These are phyloP conservation scores for Vulpes lagopus DNA, from an alignment of 2,113 vertebrate genomes.

Conservation along the genomic window DNA sequence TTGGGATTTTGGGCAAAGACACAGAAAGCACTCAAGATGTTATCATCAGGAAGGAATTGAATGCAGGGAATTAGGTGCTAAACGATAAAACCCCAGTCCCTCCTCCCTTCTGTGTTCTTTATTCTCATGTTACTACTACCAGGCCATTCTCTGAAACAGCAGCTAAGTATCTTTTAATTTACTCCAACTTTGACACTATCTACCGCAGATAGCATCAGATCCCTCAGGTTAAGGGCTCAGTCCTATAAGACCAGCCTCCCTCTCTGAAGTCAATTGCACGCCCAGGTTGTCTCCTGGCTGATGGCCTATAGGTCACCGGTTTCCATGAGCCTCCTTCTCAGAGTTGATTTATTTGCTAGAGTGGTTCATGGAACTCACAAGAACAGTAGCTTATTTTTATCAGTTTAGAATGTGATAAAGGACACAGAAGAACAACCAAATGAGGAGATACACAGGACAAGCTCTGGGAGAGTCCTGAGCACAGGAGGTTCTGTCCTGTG, in stretches of 20 bases:
- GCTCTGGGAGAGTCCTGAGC: background rate
- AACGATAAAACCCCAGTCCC: background rate
- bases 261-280: background rate
- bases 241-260: no score
- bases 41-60: background rate
- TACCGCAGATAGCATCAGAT: background rate
- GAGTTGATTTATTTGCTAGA: background rate
- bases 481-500: background rate
- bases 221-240: background rate
- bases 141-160: background rate
- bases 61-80: background rate
- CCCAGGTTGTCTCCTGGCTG: background rate
- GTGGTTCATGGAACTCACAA: background rate
- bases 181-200: background rate
- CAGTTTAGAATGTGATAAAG: background rate
- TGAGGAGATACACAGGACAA: background rate
- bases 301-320: background rate
- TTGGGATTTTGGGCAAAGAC: conserved; percentile 36
- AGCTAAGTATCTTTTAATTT: background rate
- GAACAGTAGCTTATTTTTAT: background rate
- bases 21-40: background rate
- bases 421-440: background rate
- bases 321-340: background rate
- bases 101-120: background rate
- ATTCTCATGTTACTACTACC: background rate